Evolutionary conservation across 2,797 vertebrate genomes (phyloP), one percentile per base, ranked within the genome.

Genomic region (Garrulus glandarius): DNA sequence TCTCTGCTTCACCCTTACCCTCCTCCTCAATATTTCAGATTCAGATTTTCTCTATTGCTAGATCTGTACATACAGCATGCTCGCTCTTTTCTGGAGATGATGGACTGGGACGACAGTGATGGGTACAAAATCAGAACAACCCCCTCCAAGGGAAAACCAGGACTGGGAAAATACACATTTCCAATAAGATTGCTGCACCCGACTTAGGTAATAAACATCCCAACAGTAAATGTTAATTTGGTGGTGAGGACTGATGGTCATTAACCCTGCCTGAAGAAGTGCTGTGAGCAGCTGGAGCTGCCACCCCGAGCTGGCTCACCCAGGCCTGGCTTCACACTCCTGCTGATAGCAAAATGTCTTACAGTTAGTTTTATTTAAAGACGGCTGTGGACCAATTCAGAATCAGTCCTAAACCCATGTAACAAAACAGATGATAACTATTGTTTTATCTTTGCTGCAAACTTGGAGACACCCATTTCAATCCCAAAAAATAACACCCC

Each of bases 281-380:
- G 72, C 82, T 77, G 68, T 5, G 83, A 92, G 53, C 64, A 80
- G 77, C 60, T 49, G 53, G 30, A 95, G 84, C 75, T 41, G 52
- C 41, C 75, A 20, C 32, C 44, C 36, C 1, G 6, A 67, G 60
- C 60, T 57, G 44, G 11, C 32, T 65, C 43, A 24, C 34, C 23
- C 63, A 78, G 50, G 20, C 74, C 61, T 75, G 77, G 15, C 43
- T 57, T 61, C 47, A 3, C 6, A 9, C 36, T 75, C 85, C 22
- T 41, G 67, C 36, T 24, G 52, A 67, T 2, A 39, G 61, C n/a
- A 69, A 76, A 79, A 65, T 18, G 4, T n/a, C 59, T n/a, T 26
- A 6, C 21, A 75, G 47, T 13, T 39, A 13, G 11, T 44, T 88
- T 67, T 59, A 46, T 39, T 70, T 79, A 55, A 68, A 71, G 19